Evolutionary conservation across 2,113 vertebrate genomes (phyloP).

Genomic region (Ptychochromis oligacanthus): DNA sequence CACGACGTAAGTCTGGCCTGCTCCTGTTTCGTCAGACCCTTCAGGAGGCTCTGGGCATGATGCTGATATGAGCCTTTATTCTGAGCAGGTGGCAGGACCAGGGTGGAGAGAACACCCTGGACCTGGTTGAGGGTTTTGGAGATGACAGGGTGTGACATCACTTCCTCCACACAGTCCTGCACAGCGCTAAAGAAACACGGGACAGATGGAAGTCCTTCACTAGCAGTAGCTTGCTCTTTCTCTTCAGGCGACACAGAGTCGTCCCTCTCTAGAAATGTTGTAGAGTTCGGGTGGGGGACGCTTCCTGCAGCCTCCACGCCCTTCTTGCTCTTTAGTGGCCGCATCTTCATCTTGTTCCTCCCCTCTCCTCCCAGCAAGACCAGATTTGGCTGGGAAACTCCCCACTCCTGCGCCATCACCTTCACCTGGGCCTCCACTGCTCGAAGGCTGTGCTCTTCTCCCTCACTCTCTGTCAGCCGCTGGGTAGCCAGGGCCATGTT

Average conservation of each 20-base stretch:
- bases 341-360: conserved; percentile 5
- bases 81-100: conserved; percentile 24
- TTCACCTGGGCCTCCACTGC: conserved; percentile 60
- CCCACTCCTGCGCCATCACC: conserved; percentile 77
- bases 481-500: conserved; percentile 72
- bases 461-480: conserved; percentile 35
- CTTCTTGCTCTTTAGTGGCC: not conserved
- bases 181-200: conserved; percentile 77
- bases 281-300: conserved; percentile 58
- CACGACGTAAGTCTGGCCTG: conserved; percentile 41
- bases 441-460: conserved; percentile 29
- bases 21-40: conserved; percentile 43
- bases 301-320: conserved; percentile 27
- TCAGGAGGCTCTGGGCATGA: conserved; percentile 21
- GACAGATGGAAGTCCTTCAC: conserved; percentile 48
- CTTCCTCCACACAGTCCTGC: conserved; percentile 72
- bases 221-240: not conserved
- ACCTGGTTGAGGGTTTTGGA: conserved; percentile 65
- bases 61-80: not conserved
- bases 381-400: conserved; percentile 62
- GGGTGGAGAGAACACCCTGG: conserved; percentile 49
- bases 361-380: conserved; percentile 64
- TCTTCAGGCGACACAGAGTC: conserved; percentile 48
- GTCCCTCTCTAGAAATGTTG: conserved; percentile 63
- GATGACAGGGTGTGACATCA: conserved; percentile 64